Percentiles rank a stretch among this genome's conserved stretches.
These are phyloP conservation scores for Hyposmocoma kahamanoa DNA, from an alignment of 1,140 invertebrate species.

Conservation along the genomic window DNA sequence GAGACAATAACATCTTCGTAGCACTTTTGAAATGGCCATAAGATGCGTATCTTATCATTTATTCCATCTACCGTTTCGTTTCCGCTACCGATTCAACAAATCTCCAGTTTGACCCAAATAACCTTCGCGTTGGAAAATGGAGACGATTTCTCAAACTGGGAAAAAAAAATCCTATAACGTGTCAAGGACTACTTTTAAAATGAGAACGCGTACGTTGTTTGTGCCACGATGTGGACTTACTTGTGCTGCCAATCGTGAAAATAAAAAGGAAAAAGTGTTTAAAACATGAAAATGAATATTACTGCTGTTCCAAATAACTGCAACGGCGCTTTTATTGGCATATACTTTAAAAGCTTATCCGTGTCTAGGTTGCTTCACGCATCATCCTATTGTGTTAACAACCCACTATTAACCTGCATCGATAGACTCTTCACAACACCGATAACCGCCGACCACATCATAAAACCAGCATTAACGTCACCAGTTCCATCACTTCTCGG, in stretches of 20 bases:
- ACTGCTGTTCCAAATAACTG: too few relatives aligned
- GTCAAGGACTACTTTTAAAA: background rate
- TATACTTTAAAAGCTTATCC: conserved; percentile 30
- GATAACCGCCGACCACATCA: conserved; percentile 16
- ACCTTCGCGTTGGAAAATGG: conserved; percentile 18
- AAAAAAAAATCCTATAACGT: conserved; percentile 10
- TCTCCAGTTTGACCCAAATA: too few relatives aligned
- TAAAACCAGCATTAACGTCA: conserved; percentile 11
- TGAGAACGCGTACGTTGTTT: background rate
- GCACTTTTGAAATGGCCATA: too few relatives aligned
- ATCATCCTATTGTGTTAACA: conserved; percentile 26
- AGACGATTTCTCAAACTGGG: conserved; percentile 20
- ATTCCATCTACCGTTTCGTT: too few relatives aligned
- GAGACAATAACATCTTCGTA: too few relatives aligned
- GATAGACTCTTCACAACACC: conserved; percentile 17
- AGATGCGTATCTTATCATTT: too few relatives aligned
- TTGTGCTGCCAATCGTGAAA: too few relatives aligned
- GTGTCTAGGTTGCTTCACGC: conserved; percentile 9
- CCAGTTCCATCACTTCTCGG: conserved; percentile 5
- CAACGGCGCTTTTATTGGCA: conserved; percentile 14
- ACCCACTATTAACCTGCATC: conserved; percentile 19
- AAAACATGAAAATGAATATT: too few relatives aligned
- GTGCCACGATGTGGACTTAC: too few relatives aligned
- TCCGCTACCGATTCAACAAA: too few relatives aligned
- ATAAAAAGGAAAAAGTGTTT: too few relatives aligned